Percentiles rank a stretch among this genome's conserved stretches.
phyloP scores from a whole-genome alignment of 1,140 invertebrate genomes.

The Danaus melanippus region DNA sequence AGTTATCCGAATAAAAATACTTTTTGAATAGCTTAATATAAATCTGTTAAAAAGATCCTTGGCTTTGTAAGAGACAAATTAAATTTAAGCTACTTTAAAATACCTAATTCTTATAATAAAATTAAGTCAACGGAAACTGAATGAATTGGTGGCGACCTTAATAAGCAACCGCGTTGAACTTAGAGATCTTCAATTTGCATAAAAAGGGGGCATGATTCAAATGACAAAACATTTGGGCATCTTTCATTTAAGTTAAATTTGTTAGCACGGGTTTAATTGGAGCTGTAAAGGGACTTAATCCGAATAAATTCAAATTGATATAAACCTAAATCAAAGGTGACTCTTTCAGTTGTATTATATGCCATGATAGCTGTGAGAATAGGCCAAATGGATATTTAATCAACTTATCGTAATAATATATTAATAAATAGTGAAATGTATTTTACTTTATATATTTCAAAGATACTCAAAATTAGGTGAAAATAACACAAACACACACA shows the following conservation, averaged over 20 bases:
- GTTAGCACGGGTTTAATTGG: constrained; percentile 52
- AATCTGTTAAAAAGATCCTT: too few species aligned
- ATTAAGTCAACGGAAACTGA: constrained; percentile 44
- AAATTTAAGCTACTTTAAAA: constrained; percentile 39
- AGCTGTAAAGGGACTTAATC: constrained; percentile 44
- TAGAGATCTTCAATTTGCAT: constrained; percentile 54
- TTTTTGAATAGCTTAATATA: too few species aligned
- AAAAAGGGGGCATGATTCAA: constrained; percentile 54
- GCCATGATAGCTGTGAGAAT: too few species aligned
- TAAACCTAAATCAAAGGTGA: constrained; percentile 35
- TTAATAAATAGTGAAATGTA: too few species aligned
- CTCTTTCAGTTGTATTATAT: constrained; percentile 1
- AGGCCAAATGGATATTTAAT: too few species aligned
- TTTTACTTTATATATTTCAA: too few species aligned
- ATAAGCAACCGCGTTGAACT: constrained; percentile 42
- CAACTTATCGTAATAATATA: too few species aligned
- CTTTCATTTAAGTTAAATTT: constrained; percentile 65
- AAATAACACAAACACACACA: too few species aligned
- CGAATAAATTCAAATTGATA: constrained; percentile 55
- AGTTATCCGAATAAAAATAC: too few species aligned
- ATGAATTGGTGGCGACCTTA: constrained; percentile 46
- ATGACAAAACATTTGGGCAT: constrained; percentile 58
- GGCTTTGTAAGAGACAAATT: constrained; percentile 22
- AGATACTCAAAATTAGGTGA: too few species aligned
- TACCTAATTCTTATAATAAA: constrained; percentile 57